Evolutionary conservation across 1,140 invertebrate genomes (phyloP), one percentile per base, ranked within the genome.

Genomic region (Diploscapter pachys): DNA sequence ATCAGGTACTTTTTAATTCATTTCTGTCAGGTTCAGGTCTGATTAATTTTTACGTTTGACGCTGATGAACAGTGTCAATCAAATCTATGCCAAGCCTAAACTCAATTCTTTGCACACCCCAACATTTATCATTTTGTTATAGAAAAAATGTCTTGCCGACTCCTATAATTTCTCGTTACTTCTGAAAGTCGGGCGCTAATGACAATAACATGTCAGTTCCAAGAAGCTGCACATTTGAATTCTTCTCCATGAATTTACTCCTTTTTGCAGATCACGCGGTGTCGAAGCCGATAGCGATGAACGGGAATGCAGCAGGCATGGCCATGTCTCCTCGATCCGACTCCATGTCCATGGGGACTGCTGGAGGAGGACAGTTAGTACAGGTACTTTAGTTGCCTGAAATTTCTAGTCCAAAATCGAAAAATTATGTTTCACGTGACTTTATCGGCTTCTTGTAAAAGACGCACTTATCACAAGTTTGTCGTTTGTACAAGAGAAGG

Each of bases 191-290:
- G 31, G 31, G 31, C 31, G 52, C 53, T 52, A 11, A 55, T 54
- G 48, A 48, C 53, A 68, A 68, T 51, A 53, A 63, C 61, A 9
- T 57, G 54, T 5, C 63, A 72, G 4, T 61, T 56, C 13, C 49
- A 48, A 64, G 56, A 51, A 71, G 59, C 59, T 63, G 53, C 8
- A 8, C n/a, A 5, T 51, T 3, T 5, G 9, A 50, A 72, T 9
- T 53, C 3, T 50, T 63, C 62, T 3, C 63, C 50, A 13, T 2
- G 11, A 13, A 9, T 61, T 48, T 11, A 31, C 49, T 31, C 9
- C 11, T 68, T 57, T 51, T 81, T 83, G 62, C 56, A 83, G 81
- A 83, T 57, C 81, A 83, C 80, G 82, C 81, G 5, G 81, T 85
- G 4, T 80, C 70, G 48, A 80, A 83, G 53, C 81, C 81, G 48